phyloP scores from a whole-genome alignment of 2,113 vertebrate species.

The Sitta europaea region DNA sequence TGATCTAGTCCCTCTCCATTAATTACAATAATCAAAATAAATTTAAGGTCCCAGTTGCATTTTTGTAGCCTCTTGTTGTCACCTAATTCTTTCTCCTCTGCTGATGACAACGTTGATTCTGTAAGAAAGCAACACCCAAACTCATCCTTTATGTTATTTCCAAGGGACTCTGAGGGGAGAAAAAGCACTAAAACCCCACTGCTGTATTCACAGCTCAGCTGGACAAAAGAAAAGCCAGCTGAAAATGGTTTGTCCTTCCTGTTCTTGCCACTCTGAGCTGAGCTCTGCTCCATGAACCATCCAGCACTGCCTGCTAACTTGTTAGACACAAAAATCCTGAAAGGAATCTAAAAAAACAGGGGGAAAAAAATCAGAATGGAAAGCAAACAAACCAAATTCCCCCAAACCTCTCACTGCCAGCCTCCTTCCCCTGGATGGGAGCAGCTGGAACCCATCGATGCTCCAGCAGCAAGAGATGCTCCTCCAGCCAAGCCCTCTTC shows the following conservation, averaged over 20 bases:
- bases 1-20: neutral
- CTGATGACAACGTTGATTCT: fast-evolving
- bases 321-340: neutral
- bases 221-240: neutral
- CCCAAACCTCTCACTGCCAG: neutral
- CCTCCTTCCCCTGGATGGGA: neutral
- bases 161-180: neutral
- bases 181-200: neutral
- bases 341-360: neutral
- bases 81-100: neutral
- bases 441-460: conserved; percentile 29
- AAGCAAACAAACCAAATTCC: neutral
- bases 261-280: neutral
- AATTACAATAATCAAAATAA: neutral
- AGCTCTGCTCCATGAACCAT: neutral
- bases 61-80: neutral
- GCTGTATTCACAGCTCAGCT: neutral
- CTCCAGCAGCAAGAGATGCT: neutral
- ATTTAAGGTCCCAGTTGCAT: too few species aligned
- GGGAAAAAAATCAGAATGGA: neutral
- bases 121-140: neutral
- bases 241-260: neutral
- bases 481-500: neutral
- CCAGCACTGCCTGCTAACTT: neutral
- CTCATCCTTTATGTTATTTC: neutral